Percentiles rank a stretch among this genome's conserved stretches.
phyloP scores from a whole-genome alignment of 2,113 vertebrate species.

The Anhinga anhinga region DNA sequence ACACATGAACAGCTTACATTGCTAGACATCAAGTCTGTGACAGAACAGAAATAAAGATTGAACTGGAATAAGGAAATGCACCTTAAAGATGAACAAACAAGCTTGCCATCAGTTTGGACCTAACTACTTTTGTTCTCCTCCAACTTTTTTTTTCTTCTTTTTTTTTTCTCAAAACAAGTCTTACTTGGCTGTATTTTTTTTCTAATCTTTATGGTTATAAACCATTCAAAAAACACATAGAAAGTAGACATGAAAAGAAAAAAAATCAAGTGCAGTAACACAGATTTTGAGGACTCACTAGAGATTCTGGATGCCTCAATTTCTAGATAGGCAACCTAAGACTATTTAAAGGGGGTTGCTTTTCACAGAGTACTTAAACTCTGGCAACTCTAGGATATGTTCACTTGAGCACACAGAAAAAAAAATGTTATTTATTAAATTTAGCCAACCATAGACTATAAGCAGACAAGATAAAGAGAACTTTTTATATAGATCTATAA shows the following conservation, averaged over 20 bases:
- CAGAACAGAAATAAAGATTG: background rate
- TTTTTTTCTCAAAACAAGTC: background rate
- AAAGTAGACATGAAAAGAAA: background rate
- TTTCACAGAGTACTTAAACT: background rate
- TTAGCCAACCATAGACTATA: background rate
- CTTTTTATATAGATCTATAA: background rate
- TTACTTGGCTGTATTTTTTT: background rate
- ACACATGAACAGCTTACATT: background rate
- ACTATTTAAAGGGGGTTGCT: background rate
- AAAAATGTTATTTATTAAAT: background rate
- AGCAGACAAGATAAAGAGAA: background rate
- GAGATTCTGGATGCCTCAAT: background rate
- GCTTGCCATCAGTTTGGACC: background rate
- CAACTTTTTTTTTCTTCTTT: too few species aligned
- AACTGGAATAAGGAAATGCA: background rate
- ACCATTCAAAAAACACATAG: background rate
- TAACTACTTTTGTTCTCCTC: background rate
- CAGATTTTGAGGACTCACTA: background rate
- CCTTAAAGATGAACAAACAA: background rate
- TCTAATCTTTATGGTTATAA: background rate
- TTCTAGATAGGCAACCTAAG: background rate
- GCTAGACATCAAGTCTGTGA: background rate
- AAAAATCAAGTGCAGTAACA: background rate
- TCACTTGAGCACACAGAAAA: background rate
- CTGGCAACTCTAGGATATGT: background rate